Evolutionary conservation across 2,888 invertebrate species (phyloP), one percentile per base, ranked within the genome.

Genomic region (Euproctis similis): DNA sequence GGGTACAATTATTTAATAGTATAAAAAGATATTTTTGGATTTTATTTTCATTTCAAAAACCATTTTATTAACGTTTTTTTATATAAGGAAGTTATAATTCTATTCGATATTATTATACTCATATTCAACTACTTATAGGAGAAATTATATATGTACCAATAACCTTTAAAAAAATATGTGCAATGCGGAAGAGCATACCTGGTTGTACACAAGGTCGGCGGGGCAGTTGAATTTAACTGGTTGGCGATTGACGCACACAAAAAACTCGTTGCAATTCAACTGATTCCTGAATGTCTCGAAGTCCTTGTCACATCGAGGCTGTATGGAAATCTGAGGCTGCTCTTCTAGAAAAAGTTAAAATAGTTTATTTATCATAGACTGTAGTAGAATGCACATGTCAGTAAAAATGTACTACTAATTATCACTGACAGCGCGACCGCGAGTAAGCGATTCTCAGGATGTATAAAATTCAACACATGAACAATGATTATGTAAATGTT

Each of bases 141-240:
- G 26, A 34, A 26, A 23, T 23, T 12, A 9, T 8, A 8, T 22
- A 7, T 22, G 3, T 12, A 29, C 9, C n/a, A 11, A 27, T 34
- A 26, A 21, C 28, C n/a, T 24, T 12, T 8, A 18, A 21, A 12
- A 12, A 23, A 24, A 33, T 23, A 18, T 14, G 20, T 12, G 26
- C 4, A 20, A 30, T 29, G 31, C 25, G 41, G 42, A 43, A 51
- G 39, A 25, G 25, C 68, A 69, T 73, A 89, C 89, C 69, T 86
- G 85, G 53, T 85, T 89, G 55, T 87, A 90, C 31, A 84, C 80
- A 29, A 89, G 82, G 39, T 88, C 88, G 19, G 73, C 82, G 3
- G 90, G 90, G 51, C 91, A 91, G 41, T 76, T 72, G 68, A 90
- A 90, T 61, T 76, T 86, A 46, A 87, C 72, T 1, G 89, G 88